Evolutionary conservation across 2,113 vertebrate genomes (phyloP).

Genomic region (Macquaria ambigua): DNA sequence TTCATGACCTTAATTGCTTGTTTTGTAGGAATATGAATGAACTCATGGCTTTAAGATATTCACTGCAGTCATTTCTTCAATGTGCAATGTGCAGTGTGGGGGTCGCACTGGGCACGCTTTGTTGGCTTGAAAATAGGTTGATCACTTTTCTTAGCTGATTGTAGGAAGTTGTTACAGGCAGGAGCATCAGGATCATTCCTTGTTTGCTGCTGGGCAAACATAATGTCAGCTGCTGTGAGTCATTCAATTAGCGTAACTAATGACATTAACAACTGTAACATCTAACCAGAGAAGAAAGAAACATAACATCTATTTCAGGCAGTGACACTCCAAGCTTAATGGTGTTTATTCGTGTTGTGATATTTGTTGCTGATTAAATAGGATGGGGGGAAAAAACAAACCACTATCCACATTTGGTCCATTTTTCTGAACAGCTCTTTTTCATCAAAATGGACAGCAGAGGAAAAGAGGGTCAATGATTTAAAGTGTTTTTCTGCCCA

Average conservation of each 20-base stretch:
- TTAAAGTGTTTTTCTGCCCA: constrained; percentile 34
- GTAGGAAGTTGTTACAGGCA: not conserved
- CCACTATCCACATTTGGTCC: not conserved
- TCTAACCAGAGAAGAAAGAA: not conserved
- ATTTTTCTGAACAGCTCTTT: not conserved
- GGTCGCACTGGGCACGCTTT: not conserved
- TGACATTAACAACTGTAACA: not conserved
- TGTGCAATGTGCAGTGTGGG: not conserved
- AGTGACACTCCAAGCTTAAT: too few species aligned
- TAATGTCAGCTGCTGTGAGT: constrained; percentile 1
- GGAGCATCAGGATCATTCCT: not conserved
- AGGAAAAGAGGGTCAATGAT: not conserved
- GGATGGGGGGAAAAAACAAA: not conserved
- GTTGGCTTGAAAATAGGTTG: not conserved
- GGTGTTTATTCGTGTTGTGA: not conserved
- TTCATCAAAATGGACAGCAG: not conserved
- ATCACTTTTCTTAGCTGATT: not conserved
- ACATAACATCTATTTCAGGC: not conserved
- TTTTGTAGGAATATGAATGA: not conserved
- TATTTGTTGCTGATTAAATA: not conserved
- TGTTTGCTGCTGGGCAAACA: not conserved
- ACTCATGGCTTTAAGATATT: not conserved
- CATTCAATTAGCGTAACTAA: not conserved
- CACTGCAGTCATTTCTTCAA: not conserved
- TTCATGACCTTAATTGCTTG: too few species aligned